Conservation (phyloP, 2,113 vertebrate genomes). For the Xyliphius kryptos region DNA sequence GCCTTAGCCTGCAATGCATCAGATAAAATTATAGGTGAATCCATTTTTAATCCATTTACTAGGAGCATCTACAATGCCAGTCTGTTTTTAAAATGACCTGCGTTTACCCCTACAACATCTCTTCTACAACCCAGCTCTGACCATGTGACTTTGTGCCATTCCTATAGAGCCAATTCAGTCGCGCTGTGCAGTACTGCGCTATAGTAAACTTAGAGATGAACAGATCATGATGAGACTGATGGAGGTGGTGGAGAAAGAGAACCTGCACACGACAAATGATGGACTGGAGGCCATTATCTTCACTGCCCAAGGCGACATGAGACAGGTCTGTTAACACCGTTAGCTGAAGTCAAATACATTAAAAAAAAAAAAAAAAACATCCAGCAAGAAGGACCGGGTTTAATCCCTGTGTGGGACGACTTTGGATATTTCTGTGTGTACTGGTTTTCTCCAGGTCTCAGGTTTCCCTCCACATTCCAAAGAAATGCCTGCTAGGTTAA, state of each 20-base stretch:
- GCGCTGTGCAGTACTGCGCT: slow-evolving; percentile 89
- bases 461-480: too few relatives aligned
- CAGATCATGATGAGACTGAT: slow-evolving; percentile 83
- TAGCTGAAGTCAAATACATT: neutral
- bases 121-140: too few relatives aligned
- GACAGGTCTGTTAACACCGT: slow-evolving; percentile 71
- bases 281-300: slow-evolving; percentile 95
- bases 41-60: neutral
- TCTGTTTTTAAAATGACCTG: too few relatives aligned
- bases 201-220: slow-evolving; percentile 84
- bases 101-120: too few relatives aligned
- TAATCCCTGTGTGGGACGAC: too few relatives aligned
- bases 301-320: slow-evolving; percentile 97
- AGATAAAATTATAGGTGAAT: slow-evolving; percentile 88
- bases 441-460: too few relatives aligned
- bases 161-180: slow-evolving; percentile 93
- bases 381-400: too few relatives aligned
- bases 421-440: too few relatives aligned
- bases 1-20: slow-evolving; percentile 94
- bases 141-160: too few relatives aligned
- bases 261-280: slow-evolving; percentile 74
- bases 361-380: too few relatives aligned
- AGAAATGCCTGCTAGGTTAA: too few relatives aligned
- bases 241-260: slow-evolving; percentile 80
- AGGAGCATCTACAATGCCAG: too few relatives aligned